A percentile compares a stretch with the other conserved stretches of the same genome.
Evolutionary conservation across 1,140 invertebrate species (phyloP).

Genomic region (Pseudomyrmex sp.): DNA sequence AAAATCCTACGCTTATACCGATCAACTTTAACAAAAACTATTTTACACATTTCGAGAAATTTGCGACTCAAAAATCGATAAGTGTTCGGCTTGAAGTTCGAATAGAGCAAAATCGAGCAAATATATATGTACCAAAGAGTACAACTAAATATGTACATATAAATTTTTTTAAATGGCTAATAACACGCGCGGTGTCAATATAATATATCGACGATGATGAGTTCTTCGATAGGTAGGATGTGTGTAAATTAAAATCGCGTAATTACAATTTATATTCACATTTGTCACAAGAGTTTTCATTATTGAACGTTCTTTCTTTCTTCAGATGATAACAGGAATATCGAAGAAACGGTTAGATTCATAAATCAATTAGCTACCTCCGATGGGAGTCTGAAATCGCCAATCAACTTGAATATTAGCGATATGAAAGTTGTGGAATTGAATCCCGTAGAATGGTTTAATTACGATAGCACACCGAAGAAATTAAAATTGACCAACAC

Average conservation of each 20-base stretch:
- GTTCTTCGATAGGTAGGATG: conserved; percentile 7
- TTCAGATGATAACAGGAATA: not conserved
- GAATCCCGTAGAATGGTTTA: conserved; percentile 85
- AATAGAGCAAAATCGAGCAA: not conserved
- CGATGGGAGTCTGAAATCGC: conserved; percentile 80
- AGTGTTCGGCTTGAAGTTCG: not conserved
- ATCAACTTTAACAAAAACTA: conserved; percentile 64
- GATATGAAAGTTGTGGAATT: conserved; percentile 81
- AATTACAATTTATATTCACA: too few relatives aligned
- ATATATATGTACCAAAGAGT: not conserved
- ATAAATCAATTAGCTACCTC: conserved; percentile 38
- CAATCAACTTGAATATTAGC: conserved; percentile 86
- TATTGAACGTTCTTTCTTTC: not conserved
- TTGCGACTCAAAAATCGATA: not conserved
- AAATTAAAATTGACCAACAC: conserved; percentile 88
- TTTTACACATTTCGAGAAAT: too few relatives aligned
- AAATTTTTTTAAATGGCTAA: not conserved
- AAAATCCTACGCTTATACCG: conserved; percentile 80
- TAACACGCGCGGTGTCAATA: not conserved
- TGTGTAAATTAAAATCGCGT: not conserved
- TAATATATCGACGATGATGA: conserved; percentile 27
- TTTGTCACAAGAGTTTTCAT: not conserved
- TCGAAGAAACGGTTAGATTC: conserved; percentile 42
- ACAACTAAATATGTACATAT: too few relatives aligned
- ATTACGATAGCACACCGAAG: conserved; percentile 85